Conservation (phyloP, 2,888 invertebrate genomes). For the Lasius fuliginosus region DNA sequence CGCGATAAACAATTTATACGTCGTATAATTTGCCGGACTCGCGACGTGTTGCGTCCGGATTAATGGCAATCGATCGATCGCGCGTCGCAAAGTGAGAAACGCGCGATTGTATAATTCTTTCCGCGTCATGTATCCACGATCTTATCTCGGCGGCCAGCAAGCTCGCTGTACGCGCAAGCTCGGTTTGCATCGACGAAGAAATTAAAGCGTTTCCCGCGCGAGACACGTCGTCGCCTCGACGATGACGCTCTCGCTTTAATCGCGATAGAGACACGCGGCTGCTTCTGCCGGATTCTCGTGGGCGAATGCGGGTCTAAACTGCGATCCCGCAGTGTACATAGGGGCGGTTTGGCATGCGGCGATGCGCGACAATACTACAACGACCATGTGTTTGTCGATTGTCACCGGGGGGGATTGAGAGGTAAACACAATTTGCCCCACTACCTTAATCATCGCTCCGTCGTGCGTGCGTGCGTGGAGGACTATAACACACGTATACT, state of each 20-base stretch:
- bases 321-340: slow-evolving; percentile 66
- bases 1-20: slow-evolving; percentile 4
- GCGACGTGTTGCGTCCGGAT: neutral
- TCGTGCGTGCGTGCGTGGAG: slow-evolving; percentile 54
- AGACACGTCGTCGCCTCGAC: slow-evolving; percentile 16
- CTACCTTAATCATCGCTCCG: slow-evolving; percentile 54
- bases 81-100: neutral
- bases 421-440: slow-evolving; percentile 78
- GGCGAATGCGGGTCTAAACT: slow-evolving; percentile 56
- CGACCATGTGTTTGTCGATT: slow-evolving; percentile 79
- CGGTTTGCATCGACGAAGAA: slow-evolving; percentile 58
- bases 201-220: slow-evolving; percentile 18
- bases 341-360: slow-evolving; percentile 75
- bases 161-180: slow-evolving; percentile 45
- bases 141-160: neutral
- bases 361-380: slow-evolving; percentile 78
- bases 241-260: neutral
- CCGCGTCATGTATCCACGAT: neutral
- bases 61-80: slow-evolving; percentile 19
- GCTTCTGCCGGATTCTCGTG: neutral
- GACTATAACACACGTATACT: slow-evolving; percentile 22
- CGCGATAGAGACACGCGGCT: slow-evolving; percentile 10
- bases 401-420: slow-evolving; percentile 77
- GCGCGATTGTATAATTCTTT: neutral
- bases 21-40: neutral